Evolutionary conservation across 2,113 vertebrate genomes (phyloP), one percentile per base, ranked within the genome.

Genomic region (Petrocephalus microphthalmus): DNA sequence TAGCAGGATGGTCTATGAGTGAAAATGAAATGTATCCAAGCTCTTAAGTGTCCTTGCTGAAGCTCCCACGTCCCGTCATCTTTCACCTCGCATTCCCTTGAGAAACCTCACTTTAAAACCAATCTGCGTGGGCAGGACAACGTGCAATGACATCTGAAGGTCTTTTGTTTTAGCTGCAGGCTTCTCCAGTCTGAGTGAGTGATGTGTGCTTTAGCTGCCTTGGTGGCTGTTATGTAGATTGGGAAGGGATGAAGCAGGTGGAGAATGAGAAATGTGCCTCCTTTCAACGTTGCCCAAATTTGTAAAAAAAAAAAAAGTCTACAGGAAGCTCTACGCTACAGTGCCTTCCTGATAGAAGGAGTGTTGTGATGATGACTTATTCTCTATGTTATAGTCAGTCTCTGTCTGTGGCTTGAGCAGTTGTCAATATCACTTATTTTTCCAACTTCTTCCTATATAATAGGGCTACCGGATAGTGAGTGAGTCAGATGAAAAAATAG

Each of bases 71-170:
- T 37, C 7, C 71, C 33, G 0, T 78, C 71, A 78, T 78, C 71
- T 96, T 96, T 97, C 94, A 96, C 89, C 93, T 91, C 88, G 81
- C 64, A 93, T 90, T 95, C 95, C 94, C 94, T 92, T 92, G 96
- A 95, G 95, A 94, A 95, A 92, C 94, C 94, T 96, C 91, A 91
- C 89, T 84, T 52, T 84, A 52, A 84, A 52, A 52, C 71, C 49
- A 89, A 93, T 90, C 91, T 94, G 82, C 82, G 94, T 94, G 94
- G 89, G 92, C 84, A 92, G 93, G 93, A 95, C 94, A 90, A 86
- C 89, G 90, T 93, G 93, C 95, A 97, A 96, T 95, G 96, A 96
- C 95, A 95, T 94, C 92, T 96, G 94, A 96, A 97, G 96, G 95
- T 96, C 96, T 94, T 94, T 93, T 89, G 56, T 13, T 94, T 95